phyloP scores from a whole-genome alignment of 2,113 vertebrate species.

The Ciconia boyciana region DNA sequence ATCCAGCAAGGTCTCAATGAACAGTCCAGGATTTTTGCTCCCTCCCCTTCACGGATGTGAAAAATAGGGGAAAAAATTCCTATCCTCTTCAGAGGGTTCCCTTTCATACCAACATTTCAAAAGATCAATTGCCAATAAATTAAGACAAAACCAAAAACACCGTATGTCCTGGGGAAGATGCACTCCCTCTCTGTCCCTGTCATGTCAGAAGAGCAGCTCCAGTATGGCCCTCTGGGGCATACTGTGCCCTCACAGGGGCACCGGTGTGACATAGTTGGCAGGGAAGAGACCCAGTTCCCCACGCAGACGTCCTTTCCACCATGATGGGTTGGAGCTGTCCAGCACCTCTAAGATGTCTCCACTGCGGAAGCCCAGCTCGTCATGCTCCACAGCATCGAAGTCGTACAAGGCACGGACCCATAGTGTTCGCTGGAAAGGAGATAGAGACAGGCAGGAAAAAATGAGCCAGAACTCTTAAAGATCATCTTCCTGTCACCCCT shows the following conservation, averaged over 20 bases:
- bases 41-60: background rate
- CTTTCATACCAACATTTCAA: constrained; percentile 12
- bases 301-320: constrained; percentile 89
- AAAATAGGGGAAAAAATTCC: background rate
- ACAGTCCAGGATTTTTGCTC: background rate
- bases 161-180: background rate
- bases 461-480: background rate
- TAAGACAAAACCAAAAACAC: background rate
- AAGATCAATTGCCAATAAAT: constrained; percentile 64
- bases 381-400: constrained; percentile 84
- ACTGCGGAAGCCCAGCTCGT: constrained; percentile 85
- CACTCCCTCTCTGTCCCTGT: background rate
- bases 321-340: constrained; percentile 83
- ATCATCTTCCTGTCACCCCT: background rate
- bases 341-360: constrained; percentile 91
- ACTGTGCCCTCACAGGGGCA: constrained; percentile 61
- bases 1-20: background rate
- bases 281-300: constrained; percentile 88
- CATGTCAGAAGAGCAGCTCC: background rate
- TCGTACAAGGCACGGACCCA: constrained; percentile 88
- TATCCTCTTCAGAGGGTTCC: background rate
- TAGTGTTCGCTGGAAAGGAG: constrained; percentile 52
- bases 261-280: constrained; percentile 83
- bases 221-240: background rate
- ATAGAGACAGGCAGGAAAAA: background rate